Base-by-base conservation (phyloP, 1,140 invertebrate genomes). In the Ladona fulva region DNA sequence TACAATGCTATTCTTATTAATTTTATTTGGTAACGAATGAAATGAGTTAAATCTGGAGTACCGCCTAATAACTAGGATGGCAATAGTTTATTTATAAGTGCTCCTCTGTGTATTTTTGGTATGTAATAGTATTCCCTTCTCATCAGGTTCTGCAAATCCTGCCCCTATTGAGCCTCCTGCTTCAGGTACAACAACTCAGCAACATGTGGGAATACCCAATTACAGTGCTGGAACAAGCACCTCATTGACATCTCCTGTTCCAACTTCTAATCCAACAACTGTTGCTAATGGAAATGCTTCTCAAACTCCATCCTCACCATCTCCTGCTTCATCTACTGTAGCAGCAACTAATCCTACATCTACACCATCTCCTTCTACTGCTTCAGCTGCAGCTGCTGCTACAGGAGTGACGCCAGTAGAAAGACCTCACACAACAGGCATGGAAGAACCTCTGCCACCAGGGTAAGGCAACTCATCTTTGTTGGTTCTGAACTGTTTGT, bases 381-480 rank as follows among this genome's bases (percentile, higher is more conserved):
- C 76, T 29, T 75, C 80, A 74, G 76, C 59, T 76, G 37, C 81
- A 25, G 37, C 81, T 29, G 73, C 81, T 59, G 77, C 74, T 11
- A 78, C 74, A 19, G 77, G 78, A 10, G 80, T 76, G 6, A 75
- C 78, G 11, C 25, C 80, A 66, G 44, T 79, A 29, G 52, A 66
- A 5, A 66, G 80, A 78, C 79, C 83, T 42, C 79, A 82, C 74
- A 80, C 84, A 42, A 82, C 85, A 77, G 82, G 86, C 0, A 83
- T 88, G 22, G 94, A 95, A 82, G 94, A 95, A 82, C 91, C 93
- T 0, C 84, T 96, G 78, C 94, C 94, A 0, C 88, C 90, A 42
- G 94, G 94, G 85, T 87, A 82, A 82, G 74, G 79, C 22, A 42
- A n/a, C n/a, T n/a, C n/a, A n/a, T n/a, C n/a, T n/a, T n/a, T n/a